These are phyloP conservation scores for Protophormia terraenovae DNA, from an alignment of 2,888 invertebrate genomes.

Conservation along the genomic window DNA sequence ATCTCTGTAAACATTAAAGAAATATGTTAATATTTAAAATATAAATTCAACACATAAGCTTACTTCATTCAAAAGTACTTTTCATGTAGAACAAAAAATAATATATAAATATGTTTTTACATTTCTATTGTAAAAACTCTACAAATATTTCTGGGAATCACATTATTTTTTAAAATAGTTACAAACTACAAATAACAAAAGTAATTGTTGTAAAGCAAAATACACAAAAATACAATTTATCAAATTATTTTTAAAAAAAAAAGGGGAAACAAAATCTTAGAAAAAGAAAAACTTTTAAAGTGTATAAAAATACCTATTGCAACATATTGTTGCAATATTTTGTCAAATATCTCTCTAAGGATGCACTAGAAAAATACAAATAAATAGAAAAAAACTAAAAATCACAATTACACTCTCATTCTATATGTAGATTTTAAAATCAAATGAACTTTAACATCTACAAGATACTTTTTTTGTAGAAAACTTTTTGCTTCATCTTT, in stretches of 20 bases:
- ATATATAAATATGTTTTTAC: no score
- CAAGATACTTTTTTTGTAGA: not conserved
- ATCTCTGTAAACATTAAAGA: no score
- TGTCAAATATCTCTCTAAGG: constrained; percentile 21
- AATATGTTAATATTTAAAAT: no score
- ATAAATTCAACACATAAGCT: no score
- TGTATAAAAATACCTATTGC: not conserved
- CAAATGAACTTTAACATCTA: constrained; percentile 43
- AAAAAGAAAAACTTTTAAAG: not conserved
- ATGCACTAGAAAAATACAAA: not conserved
- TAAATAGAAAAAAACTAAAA: no score
- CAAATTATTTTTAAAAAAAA: not conserved
- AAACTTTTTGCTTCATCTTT: not conserved
- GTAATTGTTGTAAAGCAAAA: not conserved
- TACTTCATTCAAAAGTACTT: no score
- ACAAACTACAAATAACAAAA: constrained; percentile 15
- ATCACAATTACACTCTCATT: constrained; percentile 29
- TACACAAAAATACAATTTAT: not conserved
- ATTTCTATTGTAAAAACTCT: not conserved
- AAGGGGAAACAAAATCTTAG: not conserved
- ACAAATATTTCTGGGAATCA: not conserved
- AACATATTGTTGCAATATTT: constrained; percentile 10
- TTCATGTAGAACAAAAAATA: no score
- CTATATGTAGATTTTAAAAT: constrained; percentile 38
- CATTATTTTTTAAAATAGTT: not conserved